These are phyloP conservation scores for Amorpha juglandis DNA, from an alignment of 2,888 invertebrate species.

Conservation along the genomic window DNA sequence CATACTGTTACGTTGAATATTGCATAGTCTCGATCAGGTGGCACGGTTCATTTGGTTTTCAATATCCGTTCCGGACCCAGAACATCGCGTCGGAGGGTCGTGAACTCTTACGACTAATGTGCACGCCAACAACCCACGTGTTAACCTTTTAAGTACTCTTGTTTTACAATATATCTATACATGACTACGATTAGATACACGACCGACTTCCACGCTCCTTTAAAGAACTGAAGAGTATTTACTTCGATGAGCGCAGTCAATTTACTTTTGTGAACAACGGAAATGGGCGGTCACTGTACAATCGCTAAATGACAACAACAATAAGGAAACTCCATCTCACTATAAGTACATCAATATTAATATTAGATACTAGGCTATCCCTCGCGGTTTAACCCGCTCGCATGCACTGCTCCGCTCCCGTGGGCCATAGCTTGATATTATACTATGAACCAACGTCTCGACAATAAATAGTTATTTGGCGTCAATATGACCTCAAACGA, in stretches of 20 bases:
- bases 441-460: too few relatives aligned
- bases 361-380: too few relatives aligned
- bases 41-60: constrained; percentile 17
- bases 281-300: too few relatives aligned
- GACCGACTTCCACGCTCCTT: background rate
- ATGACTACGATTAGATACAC: background rate
- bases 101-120: background rate
- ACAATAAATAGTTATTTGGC: too few relatives aligned
- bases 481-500: too few relatives aligned
- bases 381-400: too few relatives aligned
- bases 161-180: background rate
- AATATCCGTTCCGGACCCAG: constrained; percentile 6
- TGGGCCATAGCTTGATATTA: too few relatives aligned
- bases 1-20: constrained; percentile 10
- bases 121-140: background rate
- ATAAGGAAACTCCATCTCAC: too few relatives aligned
- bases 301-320: too few relatives aligned
- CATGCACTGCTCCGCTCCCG: too few relatives aligned
- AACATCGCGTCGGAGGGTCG: background rate
- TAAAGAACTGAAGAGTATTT: background rate
- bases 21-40: constrained; percentile 11
- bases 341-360: too few relatives aligned
- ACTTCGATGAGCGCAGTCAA: background rate
- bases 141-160: background rate
- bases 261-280: background rate